Evolutionary conservation across 2,888 invertebrate species (phyloP), one percentile per base, ranked within the genome.

Genomic region (Glomeris marginata): DNA sequence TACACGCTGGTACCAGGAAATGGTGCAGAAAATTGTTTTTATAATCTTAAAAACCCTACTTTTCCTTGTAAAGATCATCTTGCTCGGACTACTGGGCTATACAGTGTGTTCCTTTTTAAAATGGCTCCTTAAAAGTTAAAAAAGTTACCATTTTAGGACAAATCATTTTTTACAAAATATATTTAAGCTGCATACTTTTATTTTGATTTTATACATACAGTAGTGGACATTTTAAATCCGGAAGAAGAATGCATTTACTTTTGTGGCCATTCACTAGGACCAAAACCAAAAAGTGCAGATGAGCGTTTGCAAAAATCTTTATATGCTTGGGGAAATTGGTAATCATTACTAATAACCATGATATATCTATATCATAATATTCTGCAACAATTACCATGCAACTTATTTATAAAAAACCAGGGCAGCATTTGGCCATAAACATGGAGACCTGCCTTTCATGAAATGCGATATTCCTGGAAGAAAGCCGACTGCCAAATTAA

Each of bases 261-360:
- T 40, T 72, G 72, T 58, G 74, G 74, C 1, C 71, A 75, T 59
- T 74, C 74, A 1, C 64, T 75, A 2, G 75, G 75, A 10, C 63
- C 75, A n/a, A 69, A 71, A 63, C 72, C 74, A 4, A 70, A 68
- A 55, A 62, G 61, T 2, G 65, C 69, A 0, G 62, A 64, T 49
- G 54, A 61, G 15, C 63, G 66, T 50, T 60, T 74, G 48, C 58
- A 66, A 6, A 60, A 65, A 34, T 68, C 69, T 53, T 55, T 74
- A 22, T 62, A 70, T 11, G 69, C 71, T 52, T 75, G 74, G 74
- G 68, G 66, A 8, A 61, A 67, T 55, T 59, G 62, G 73, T 73
- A 58, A 64, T 38, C 2, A 38, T 38, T 15, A 38, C 18, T 38
- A 38, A 3, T 2, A 38, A 3, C 18, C 4, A 16, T 10, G 3